A percentile compares a stretch with the other conserved stretches of the same genome.
These are phyloP conservation scores for Ciconia stormi DNA, from an alignment of 2,113 vertebrate genomes.

Conservation along the genomic window DNA sequence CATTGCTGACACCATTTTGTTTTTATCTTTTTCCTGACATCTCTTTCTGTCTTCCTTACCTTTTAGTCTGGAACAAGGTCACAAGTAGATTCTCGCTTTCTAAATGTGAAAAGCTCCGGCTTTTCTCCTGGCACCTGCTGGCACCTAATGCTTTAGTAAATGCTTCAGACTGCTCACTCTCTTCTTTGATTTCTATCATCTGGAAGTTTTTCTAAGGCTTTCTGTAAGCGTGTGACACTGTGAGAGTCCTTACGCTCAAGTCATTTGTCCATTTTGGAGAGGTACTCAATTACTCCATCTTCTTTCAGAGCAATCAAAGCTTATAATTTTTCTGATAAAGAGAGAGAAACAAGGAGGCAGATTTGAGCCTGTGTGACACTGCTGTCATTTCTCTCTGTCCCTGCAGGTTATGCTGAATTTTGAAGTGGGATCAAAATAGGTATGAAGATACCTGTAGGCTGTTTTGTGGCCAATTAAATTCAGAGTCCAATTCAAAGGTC, in stretches of 20 bases:
- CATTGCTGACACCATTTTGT: rapidly evolving
- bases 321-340: neutral
- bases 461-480: neutral
- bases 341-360: neutral
- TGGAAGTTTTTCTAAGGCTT: neutral
- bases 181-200: neutral
- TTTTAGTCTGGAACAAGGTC: neutral
- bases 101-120: neutral
- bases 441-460: neutral
- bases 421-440: neutral
- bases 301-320: neutral
- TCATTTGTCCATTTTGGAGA: neutral
- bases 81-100: neutral
- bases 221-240: neutral
- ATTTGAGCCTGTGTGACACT: neutral
- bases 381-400: neutral
- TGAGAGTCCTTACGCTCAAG: neutral
- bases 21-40: neutral
- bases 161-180: neutral
- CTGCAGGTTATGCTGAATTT: neutral
- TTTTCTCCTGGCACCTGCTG: neutral
- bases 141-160: neutral
- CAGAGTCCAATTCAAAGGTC: neutral
- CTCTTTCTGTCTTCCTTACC: neutral
- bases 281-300: neutral